Base-by-base conservation (phyloP, 2,888 invertebrate species). In the Aelia acuminata region DNA sequence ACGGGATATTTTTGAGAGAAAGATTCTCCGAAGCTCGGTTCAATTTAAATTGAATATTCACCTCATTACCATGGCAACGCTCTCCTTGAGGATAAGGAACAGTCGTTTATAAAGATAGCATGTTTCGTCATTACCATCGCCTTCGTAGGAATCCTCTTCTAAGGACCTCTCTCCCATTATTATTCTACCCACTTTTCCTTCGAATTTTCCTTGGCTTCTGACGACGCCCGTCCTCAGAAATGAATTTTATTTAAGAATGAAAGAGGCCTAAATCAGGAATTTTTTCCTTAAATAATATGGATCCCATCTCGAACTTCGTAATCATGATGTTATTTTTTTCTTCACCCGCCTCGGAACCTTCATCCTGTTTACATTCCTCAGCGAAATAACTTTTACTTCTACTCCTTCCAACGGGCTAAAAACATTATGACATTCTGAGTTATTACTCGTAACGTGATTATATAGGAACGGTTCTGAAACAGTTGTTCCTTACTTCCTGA, bases 71-170 rank as follows among this genome's bases (percentile, higher is more conserved):
- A n/a, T 13, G 5, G 8, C n/a, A n/a, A 53, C 10, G n/a, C n/a
- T 53, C n/a, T n/a, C 22, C 11, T n/a, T 0, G n/a, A 26, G 57
- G 13, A 57, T 57, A 57, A 57, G 57, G 26, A 26, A 26, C n/a
- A 57, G 57, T 26, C 57, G 57, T 57, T 57, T 57, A 57, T 26
- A 53, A 57, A 57, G 57, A 57, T 57, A 57, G 26, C 57, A 57
- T 26, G 57, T 57, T 57, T 26, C 13, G 57, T 26, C 57, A 57
- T 57, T 26, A 57, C 22, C 26, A 8, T 57, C 26, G 10, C 11
- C 26, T 22, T 26, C 26, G 11, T 57, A 26, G 57, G 57, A 57
- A 57, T 57, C 57, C 13, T 15, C 26, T 57, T 57, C 57, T 26
- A 26, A 26, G 57, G 57, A 26, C 26, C 26, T 57, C 57, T 57